Conservation (phyloP, 2,113 vertebrate species). For the Leptobrachium leishanense region DNA sequence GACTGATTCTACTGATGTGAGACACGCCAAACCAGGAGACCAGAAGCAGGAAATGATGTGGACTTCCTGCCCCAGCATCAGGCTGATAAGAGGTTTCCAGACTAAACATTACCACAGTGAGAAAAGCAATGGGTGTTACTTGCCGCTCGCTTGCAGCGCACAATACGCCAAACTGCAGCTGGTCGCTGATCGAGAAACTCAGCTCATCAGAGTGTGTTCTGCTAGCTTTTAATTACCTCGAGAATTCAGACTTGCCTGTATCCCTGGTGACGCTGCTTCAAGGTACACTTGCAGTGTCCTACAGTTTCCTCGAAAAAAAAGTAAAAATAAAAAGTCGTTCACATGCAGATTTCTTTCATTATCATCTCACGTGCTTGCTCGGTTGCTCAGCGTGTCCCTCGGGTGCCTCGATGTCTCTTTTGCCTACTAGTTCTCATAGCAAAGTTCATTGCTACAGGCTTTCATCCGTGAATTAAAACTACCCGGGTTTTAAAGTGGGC, state of each 20-base stretch:
- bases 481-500: not conserved
- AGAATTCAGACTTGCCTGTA: not conserved
- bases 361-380: not conserved
- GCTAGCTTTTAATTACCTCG: not conserved
- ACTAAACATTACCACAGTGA: constrained; percentile 69
- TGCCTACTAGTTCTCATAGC: not conserved
- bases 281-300: not conserved
- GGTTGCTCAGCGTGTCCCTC: not conserved
- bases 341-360: not conserved
- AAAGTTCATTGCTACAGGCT: not conserved
- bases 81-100: constrained; percentile 69
- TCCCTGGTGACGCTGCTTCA: not conserved
- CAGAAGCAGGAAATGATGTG: constrained; percentile 74
- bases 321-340: not conserved
- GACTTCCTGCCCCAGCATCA: constrained; percentile 67
- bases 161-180: not conserved
- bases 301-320: not conserved
- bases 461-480: not conserved
- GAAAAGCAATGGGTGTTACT: constrained; percentile 56
- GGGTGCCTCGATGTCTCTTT: not conserved
- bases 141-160: constrained; percentile 41
- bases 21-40: constrained; percentile 53
- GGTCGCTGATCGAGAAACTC: constrained; percentile 6
- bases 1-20: constrained; percentile 51
- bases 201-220: fast-evolving